These are phyloP conservation scores for Phthorimaea operculella DNA, from an alignment of 1,140 invertebrate species.

Conservation along the genomic window DNA sequence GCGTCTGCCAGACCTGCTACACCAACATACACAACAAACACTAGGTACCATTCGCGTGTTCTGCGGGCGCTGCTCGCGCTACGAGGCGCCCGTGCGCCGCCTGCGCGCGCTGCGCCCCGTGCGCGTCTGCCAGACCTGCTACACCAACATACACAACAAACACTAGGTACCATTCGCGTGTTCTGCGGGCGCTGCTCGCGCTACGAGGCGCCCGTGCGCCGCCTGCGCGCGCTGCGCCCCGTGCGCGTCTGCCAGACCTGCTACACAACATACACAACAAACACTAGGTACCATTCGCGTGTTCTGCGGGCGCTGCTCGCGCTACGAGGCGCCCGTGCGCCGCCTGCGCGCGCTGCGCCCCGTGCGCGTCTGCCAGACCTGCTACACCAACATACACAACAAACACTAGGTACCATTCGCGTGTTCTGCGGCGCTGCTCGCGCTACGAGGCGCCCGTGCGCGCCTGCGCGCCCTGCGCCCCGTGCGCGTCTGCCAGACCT, in stretches of 20 bases:
- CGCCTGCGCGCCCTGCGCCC: slow-evolving; percentile 89
- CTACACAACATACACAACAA: slow-evolving; percentile 62
- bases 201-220: slow-evolving; percentile 94
- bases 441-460: slow-evolving; percentile 95
- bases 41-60: slow-evolving; percentile 80
- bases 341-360: slow-evolving; percentile 90
- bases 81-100: slow-evolving; percentile 93
- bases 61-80: slow-evolving; percentile 95
- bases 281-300: no score
- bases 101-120: slow-evolving; percentile 91
- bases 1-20: slow-evolving; percentile 91
- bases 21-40: slow-evolving; percentile 37
- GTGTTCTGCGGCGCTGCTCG: slow-evolving; percentile 96
- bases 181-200: slow-evolving; percentile 97
- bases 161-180: no score
- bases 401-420: no score
- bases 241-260: slow-evolving; percentile 92
- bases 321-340: slow-evolving; percentile 94
- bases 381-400: slow-evolving; percentile 69
- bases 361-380: slow-evolving; percentile 92
- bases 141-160: slow-evolving; percentile 51
- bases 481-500: slow-evolving; percentile 90
- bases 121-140: slow-evolving; percentile 90
- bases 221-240: slow-evolving; percentile 89
- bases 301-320: slow-evolving; percentile 96